Percentiles rank a stretch among this genome's conserved stretches.
phyloP scores from a whole-genome alignment of 2,113 vertebrate genomes.

The Zingel zingel region DNA sequence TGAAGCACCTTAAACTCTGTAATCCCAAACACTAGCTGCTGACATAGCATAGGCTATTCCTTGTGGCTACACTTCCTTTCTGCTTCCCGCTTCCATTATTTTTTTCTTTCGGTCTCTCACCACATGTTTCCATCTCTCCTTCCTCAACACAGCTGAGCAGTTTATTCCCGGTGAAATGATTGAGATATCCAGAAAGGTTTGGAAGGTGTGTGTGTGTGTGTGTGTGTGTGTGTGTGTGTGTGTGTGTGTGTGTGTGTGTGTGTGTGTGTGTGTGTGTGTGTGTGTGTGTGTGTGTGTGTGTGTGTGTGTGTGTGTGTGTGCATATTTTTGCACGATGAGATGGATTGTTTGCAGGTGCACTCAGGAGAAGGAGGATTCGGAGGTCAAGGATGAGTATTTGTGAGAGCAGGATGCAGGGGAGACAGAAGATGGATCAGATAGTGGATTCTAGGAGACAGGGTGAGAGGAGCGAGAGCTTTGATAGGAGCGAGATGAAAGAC shows the following conservation, averaged over 20 bases:
- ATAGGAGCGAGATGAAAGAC: conserved; percentile 23
- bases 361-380: conserved; percentile 34
- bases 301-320: background rate
- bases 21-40: conserved; percentile 19
- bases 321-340: conserved; percentile 41
- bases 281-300: background rate
- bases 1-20: conserved; percentile 35
- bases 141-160: conserved; percentile 53
- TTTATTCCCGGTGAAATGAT: conserved; percentile 6
- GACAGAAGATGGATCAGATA: conserved; percentile 43
- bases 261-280: no score
- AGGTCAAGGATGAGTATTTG: conserved; percentile 49
- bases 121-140: conserved; percentile 18
- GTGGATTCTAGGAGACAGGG: conserved; percentile 33
- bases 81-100: background rate
- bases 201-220: background rate
- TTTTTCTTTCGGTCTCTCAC: background rate
- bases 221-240: no score
- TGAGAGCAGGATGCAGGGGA: conserved; percentile 30
- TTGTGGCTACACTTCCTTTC: conserved; percentile 8
- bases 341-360: conserved; percentile 58
- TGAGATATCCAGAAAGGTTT: conserved; percentile 5
- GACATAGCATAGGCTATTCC: conserved; percentile 8
- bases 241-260: no score
- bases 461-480: conserved; percentile 28